Evolutionary conservation across 2,888 invertebrate species (phyloP).

Genomic region (Eurytoma adleriae): DNA sequence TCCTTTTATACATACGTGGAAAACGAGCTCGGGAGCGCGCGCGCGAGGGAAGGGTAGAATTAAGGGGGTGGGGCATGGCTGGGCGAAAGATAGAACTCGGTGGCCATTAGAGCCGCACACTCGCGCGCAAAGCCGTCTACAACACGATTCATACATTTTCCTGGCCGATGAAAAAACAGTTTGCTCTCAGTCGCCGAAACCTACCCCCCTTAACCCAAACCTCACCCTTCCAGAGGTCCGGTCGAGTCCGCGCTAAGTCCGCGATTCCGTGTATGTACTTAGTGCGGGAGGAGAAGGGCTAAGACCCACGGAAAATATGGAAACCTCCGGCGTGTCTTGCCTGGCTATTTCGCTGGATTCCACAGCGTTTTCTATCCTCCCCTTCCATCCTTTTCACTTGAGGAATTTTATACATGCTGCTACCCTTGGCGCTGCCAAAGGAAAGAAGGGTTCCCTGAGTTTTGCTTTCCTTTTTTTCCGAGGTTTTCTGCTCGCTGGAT

Average conservation of each 20-base stretch:
- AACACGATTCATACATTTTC: conserved; percentile 76
- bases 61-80: conserved; percentile 65
- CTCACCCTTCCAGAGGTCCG: conserved; percentile 52
- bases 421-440: background rate
- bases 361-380: background rate
- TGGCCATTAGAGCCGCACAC: conserved; percentile 72
- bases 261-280: conserved; percentile 46
- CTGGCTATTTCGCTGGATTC: conserved; percentile 22
- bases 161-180: conserved; percentile 71
- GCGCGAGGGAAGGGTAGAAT: conserved; percentile 66
- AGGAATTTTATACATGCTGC: conserved; percentile 40
- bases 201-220: conserved; percentile 50
- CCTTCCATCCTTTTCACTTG: conserved; percentile 13
- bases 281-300: conserved; percentile 19
- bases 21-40: conserved; percentile 43
- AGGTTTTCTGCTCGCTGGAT: background rate
- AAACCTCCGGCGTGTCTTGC: conserved; percentile 48
- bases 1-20: conserved; percentile 64
- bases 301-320: conserved; percentile 55
- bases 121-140: conserved; percentile 72
- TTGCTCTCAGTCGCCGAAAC: conserved; percentile 61
- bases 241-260: conserved; percentile 50
- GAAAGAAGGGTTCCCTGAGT: conserved; percentile 20
- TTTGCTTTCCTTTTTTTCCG: conserved; percentile 11
- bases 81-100: conserved; percentile 67